Evolutionary conservation across 2,888 invertebrate genomes (phyloP).

Genomic region (Limenitis camilla): DNA sequence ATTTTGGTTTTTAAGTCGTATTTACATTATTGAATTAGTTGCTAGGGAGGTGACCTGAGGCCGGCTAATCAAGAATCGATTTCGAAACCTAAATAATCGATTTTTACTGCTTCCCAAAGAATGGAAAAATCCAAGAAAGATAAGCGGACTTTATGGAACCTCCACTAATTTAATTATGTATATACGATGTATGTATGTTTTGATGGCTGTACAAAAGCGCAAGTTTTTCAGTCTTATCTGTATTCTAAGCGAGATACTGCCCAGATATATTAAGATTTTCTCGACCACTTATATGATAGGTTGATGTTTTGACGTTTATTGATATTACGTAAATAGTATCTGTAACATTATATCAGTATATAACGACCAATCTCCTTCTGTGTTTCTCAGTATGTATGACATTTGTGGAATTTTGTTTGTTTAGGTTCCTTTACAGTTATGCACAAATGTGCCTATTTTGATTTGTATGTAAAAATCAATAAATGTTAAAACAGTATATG

Average conservation of each 20-base stretch:
- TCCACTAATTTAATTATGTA: too few relatives aligned
- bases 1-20: too few relatives aligned
- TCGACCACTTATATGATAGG: slow-evolving; percentile 24
- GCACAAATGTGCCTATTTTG: neutral
- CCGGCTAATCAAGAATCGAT: too few relatives aligned
- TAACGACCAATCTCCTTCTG: neutral
- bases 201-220: neutral
- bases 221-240: slow-evolving; percentile 5
- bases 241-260: slow-evolving; percentile 22
- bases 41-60: too few relatives aligned
- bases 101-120: too few relatives aligned
- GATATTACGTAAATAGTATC: neutral
- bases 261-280: slow-evolving; percentile 23
- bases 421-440: too few relatives aligned
- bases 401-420: too few relatives aligned
- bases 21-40: too few relatives aligned
- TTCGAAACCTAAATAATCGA: too few relatives aligned
- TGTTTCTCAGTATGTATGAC: neutral
- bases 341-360: neutral
- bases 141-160: too few relatives aligned
- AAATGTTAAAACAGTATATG: slow-evolving; percentile 7
- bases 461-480: slow-evolving; percentile 1
- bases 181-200: too few relatives aligned
- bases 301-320: slow-evolving; percentile 8
- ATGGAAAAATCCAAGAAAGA: too few relatives aligned